These are phyloP conservation scores for Aythya baeri DNA, from an alignment of 2,113 vertebrate genomes.

Conservation along the genomic window DNA sequence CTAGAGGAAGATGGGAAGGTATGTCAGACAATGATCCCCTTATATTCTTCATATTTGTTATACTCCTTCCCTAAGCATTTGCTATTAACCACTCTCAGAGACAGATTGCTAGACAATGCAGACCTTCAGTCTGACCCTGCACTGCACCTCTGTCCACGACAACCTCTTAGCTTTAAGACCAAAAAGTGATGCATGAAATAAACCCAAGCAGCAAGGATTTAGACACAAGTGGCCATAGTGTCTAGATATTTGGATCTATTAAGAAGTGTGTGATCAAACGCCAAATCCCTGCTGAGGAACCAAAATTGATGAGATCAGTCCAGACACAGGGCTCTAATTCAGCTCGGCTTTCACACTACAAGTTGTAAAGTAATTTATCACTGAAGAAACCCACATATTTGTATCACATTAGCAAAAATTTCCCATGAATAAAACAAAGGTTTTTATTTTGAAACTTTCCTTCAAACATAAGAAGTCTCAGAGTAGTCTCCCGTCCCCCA, in stretches of 20 bases:
- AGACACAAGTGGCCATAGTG: conserved; percentile 38
- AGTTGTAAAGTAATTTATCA: conserved; percentile 61
- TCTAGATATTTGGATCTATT: conserved; percentile 40
- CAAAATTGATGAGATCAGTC: conserved; percentile 54
- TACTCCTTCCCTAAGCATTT: neutral
- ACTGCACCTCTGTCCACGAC: neutral
- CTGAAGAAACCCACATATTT: conserved; percentile 44
- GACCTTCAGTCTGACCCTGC: conserved; percentile 23
- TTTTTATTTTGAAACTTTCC: conserved; percentile 54
- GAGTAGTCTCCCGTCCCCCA: neutral
- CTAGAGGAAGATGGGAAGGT: conserved; percentile 4
- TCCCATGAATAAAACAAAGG: conserved; percentile 58
- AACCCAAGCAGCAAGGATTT: conserved; percentile 51
- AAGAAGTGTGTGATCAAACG: conserved; percentile 46
- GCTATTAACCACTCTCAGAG: neutral
- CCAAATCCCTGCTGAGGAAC: conserved; percentile 50
- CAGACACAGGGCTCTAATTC: conserved; percentile 35
- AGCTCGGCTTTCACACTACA: conserved; percentile 46
- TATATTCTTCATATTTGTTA: conserved; percentile 1
- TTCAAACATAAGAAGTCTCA: conserved; percentile 4
- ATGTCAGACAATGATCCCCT: neutral
- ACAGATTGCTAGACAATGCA: conserved; percentile 25
- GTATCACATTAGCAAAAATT: conserved; percentile 46
- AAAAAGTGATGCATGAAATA: conserved; percentile 47
- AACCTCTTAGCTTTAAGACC: conserved; percentile 34